Conservation (phyloP, 2,113 vertebrate species). For the Nesospiza acunhae region DNA sequence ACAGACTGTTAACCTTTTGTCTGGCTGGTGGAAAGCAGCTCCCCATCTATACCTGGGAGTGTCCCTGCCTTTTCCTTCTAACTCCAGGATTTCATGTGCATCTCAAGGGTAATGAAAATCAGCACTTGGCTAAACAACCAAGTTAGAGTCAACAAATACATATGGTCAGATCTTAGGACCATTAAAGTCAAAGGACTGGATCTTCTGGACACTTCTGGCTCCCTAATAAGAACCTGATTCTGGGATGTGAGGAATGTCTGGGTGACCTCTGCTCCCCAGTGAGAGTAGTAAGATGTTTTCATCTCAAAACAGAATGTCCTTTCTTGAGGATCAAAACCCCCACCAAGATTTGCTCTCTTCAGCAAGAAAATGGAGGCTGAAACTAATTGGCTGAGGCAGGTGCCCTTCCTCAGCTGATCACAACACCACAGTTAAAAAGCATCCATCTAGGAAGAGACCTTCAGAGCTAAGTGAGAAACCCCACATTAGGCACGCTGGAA, state of each 20-base stretch:
- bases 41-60: not conserved
- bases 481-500: fast-evolving
- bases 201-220: not conserved
- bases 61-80: not conserved
- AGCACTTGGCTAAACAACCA: not conserved
- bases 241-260: not conserved
- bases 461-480: not conserved
- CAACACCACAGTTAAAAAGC: not conserved
- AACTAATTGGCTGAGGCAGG: not conserved
- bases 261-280: not conserved
- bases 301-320: not conserved
- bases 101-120: not conserved
- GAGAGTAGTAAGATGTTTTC: not conserved
- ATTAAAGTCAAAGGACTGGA: not conserved
- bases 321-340: not conserved
- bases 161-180: not conserved
- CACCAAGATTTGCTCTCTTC: not conserved
- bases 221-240: not conserved
- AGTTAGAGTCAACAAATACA: not conserved
- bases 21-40: not conserved
- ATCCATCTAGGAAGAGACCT: not conserved
- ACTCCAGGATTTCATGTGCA: not conserved
- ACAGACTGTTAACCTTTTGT: not conserved
- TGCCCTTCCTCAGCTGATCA: not conserved
- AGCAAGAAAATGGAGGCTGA: not conserved